Base-by-base conservation (phyloP, 2,113 vertebrate species). In the Ranitomeya imitator region DNA sequence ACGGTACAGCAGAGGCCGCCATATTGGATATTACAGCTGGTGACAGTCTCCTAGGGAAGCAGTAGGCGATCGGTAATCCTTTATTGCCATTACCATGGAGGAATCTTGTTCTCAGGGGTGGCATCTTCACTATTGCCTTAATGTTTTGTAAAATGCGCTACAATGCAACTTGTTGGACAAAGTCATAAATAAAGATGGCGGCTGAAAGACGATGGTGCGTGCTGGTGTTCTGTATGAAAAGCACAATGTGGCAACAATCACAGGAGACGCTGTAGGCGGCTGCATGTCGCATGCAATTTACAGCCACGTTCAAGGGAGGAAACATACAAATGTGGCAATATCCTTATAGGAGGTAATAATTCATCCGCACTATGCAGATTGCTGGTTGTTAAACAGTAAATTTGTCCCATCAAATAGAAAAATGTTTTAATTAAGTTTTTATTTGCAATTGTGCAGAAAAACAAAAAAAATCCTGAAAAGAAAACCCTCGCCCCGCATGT, bases 181-280 rank as follows among this genome's bases (percentile, higher is more conserved):
- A 79, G 87, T 89, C 87, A 67, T 16, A 7, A 85, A 89, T 85
- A 69, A 89, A 88, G 79, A 59, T 67, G 87, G 78, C 87, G 87
- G 78, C 87, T 85, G 87, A 82, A 69, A 52, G 23, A 76, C 37
- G 45, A 52, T 9, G 8, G 1, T 74, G 71, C 13, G 37, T 76
- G 26, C 37, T 74, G 31, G 73, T 76, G 73, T 76, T 37, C 5
- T 51, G 8, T 76, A 8, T 16, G 8, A 10, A 9, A 23, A 0
- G 6, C n/a, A 67, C 21, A 67, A 11, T 3, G 21, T 67, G 9
- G 37, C 8, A 21, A 63, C 4, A 21, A 60, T 45, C 37, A 45
- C 37, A 45, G 37, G 37, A 45, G 3, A 45, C 37, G 55, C 6
- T 1, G 55, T 13, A 9, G 55, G 9, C 3, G 9, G 55, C 55